These are phyloP conservation scores for Enteromius paludinosus DNA, from an alignment of 2,797 vertebrate genomes.

Conservation along the genomic window DNA sequence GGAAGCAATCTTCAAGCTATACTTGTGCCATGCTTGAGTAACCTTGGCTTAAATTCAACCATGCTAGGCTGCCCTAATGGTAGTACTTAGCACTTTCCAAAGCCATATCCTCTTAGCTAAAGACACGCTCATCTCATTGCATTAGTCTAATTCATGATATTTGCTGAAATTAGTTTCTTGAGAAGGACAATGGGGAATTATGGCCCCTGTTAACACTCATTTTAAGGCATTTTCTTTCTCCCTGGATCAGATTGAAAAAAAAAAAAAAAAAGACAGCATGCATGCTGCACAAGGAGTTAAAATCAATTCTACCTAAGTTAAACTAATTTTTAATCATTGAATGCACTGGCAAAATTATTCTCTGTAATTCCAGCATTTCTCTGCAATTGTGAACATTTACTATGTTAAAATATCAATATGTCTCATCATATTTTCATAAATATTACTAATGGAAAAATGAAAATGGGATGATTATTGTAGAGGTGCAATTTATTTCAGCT, in stretches of 20 bases:
- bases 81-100: slow-evolving; percentile 52
- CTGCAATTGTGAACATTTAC: neutral
- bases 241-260: slow-evolving; percentile 9
- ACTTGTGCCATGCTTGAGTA: slow-evolving; percentile 62
- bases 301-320: neutral
- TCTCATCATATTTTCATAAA: neutral
- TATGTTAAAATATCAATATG: neutral
- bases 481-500: neutral
- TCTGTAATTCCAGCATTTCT: neutral
- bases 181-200: slow-evolving; percentile 43
- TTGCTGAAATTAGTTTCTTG: slow-evolving; percentile 48
- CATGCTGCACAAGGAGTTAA: neutral
- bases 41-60: slow-evolving; percentile 53
- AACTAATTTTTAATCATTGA: neutral
- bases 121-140: slow-evolving; percentile 42
- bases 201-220: slow-evolving; percentile 40
- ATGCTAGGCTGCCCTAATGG: slow-evolving; percentile 60
- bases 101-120: slow-evolving; percentile 47
- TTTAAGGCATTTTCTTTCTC: slow-evolving; percentile 28
- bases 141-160: slow-evolving; percentile 44
- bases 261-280: slow-evolving; percentile 13
- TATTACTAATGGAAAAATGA: neutral
- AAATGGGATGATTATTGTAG: neutral
- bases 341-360: neutral
- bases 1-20: slow-evolving; percentile 61